Percentiles rank a stretch among this genome's conserved stretches.
Evolutionary conservation across 1,140 invertebrate genomes (phyloP).

Genomic region (Harlomillsia oculata): DNA sequence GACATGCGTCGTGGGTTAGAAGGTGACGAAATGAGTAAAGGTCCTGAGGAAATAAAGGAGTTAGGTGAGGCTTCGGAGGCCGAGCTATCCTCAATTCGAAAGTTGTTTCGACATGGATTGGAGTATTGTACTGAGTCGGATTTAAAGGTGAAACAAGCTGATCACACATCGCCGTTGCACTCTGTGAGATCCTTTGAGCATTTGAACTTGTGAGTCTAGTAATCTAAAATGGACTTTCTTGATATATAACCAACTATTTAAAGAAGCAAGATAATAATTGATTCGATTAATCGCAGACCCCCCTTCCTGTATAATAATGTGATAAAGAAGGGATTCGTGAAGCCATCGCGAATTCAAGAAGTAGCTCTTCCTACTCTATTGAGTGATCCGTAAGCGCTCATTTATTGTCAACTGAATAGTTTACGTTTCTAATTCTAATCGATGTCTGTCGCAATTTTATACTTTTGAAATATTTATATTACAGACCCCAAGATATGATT

Average conservation of each 20-base stretch:
- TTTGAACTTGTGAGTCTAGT: conserved; percentile 63
- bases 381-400: conserved; percentile 69
- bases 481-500: conserved; percentile 88
- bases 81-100: conserved; percentile 77
- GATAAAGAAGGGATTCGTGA: conserved; percentile 93
- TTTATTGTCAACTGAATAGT: background rate
- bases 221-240: conserved; percentile 6
- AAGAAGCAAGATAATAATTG: background rate
- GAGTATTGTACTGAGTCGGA: conserved; percentile 67
- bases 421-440: background rate
- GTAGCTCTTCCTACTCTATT: conserved; percentile 85
- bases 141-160: conserved; percentile 77
- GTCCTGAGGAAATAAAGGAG: too few species aligned
- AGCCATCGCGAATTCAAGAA: conserved; percentile 97
- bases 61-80: conserved; percentile 50
- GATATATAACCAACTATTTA: background rate
- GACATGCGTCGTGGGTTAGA: too few species aligned
- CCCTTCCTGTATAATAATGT: conserved; percentile 84
- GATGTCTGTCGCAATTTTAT: background rate
- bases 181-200: conserved; percentile 92
- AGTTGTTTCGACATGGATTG: conserved; percentile 79
- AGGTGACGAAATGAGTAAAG: too few species aligned
- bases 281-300: conserved; percentile 50
- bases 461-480: background rate
- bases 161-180: conserved; percentile 85